Percentiles rank a stretch among this genome's conserved stretches.
Evolutionary conservation across 1,140 invertebrate genomes (phyloP).

Genomic region (Drosophila yakuba): DNA sequence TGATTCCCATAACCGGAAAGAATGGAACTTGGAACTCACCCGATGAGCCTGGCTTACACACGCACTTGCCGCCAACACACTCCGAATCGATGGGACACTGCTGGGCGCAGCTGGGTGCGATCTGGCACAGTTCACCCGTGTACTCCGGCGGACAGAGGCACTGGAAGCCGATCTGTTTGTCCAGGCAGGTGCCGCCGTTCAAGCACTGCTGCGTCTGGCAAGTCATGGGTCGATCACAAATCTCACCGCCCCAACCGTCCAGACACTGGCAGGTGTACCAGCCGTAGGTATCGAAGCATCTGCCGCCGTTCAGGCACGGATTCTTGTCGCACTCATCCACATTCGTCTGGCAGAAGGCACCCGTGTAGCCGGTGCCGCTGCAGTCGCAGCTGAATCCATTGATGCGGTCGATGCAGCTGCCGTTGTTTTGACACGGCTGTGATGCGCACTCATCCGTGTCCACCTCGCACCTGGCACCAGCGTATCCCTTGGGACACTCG

Average conservation of each 20-base stretch:
- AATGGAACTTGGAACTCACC: slow-evolving; percentile 84
- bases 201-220: slow-evolving; percentile 87
- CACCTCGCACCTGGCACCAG: slow-evolving; percentile 88
- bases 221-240: slow-evolving; percentile 87
- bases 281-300: slow-evolving; percentile 92
- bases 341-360: slow-evolving; percentile 91
- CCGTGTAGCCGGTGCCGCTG: slow-evolving; percentile 90
- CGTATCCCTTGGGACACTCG: slow-evolving; percentile 89
- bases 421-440: slow-evolving; percentile 93
- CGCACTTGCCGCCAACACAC: slow-evolving; percentile 85
- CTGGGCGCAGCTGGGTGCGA: slow-evolving; percentile 70
- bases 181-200: slow-evolving; percentile 89
- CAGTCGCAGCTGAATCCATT: slow-evolving; percentile 93
- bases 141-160: slow-evolving; percentile 90
- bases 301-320: slow-evolving; percentile 91
- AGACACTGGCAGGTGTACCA: slow-evolving; percentile 93
- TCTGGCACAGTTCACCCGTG: slow-evolving; percentile 86
- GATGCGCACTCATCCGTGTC: slow-evolving; percentile 90
- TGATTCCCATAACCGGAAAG: slow-evolving; percentile 13
- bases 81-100: slow-evolving; percentile 83
- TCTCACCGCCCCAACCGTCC: slow-evolving; percentile 91
- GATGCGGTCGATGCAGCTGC: slow-evolving; percentile 91
- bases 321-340: slow-evolving; percentile 92
- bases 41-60: slow-evolving; percentile 88
- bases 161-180: slow-evolving; percentile 87